Evolutionary conservation across 2,113 vertebrate species (phyloP).

Genomic region (Chionomys nivalis): DNA sequence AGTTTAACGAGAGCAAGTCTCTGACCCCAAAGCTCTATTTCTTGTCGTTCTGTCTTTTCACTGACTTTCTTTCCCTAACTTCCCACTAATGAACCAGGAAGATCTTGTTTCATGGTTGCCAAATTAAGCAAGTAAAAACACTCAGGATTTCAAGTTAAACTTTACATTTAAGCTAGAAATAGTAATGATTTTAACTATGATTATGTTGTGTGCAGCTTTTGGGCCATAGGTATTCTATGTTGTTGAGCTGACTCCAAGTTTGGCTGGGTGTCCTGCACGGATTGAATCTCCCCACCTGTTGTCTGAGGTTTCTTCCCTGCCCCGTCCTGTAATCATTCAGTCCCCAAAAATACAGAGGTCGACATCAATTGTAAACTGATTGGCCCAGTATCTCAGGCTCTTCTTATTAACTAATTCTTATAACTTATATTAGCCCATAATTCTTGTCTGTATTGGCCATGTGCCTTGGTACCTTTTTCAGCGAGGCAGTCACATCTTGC

Average conservation of each 20-base stretch:
- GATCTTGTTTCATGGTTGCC: neutral
- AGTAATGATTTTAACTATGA: neutral
- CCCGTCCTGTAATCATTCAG: too few relatives aligned
- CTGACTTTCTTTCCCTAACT: neutral
- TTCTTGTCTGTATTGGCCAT: too few relatives aligned
- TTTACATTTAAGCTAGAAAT: neutral
- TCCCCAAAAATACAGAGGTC: too few relatives aligned
- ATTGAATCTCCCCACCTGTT: neutral
- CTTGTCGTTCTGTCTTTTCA: neutral
- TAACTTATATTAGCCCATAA: too few relatives aligned
- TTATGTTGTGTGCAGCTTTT: neutral
- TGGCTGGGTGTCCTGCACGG: neutral
- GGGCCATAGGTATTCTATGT: neutral
- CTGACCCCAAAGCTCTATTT: neutral
- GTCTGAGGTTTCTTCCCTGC: too few relatives aligned
- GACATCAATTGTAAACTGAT: too few relatives aligned
- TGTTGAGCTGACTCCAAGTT: neutral
- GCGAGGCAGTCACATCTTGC: too few relatives aligned
- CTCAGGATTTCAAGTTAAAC: neutral
- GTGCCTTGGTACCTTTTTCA: too few relatives aligned
- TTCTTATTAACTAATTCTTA: too few relatives aligned
- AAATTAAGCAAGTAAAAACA: constrained; percentile 12
- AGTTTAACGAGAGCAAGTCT: neutral
- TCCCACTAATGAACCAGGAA: neutral
- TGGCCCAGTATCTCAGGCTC: too few relatives aligned